Base-by-base conservation (phyloP, 2,888 invertebrate species). In the Eulithis testata region DNA sequence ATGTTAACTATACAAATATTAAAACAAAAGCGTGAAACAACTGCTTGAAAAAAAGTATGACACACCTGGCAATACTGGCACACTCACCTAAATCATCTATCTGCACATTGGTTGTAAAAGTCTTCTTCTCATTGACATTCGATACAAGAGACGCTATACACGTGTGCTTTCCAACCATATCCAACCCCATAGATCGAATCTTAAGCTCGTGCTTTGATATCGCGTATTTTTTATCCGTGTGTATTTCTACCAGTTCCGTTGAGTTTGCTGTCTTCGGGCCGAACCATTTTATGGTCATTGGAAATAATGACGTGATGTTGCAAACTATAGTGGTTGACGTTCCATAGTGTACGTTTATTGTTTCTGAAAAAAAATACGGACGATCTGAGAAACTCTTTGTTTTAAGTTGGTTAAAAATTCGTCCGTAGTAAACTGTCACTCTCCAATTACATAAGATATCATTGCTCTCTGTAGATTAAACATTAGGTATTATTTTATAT, bases 201-300 rank as follows among this genome's bases (percentile, higher is more conserved):
- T 36, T 52, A 4, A 73, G 61, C 14, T 53, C 31, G 8, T 62
- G 63, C 37, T 69, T 52, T 7, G 52, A 8, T 9, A 69, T 56
- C 14, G 8, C 31, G 45, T 59, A 66, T 4, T 27, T 44, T 5
- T 59, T 54, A 11, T 44, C 57, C 9, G 53, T 14, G 9, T 49
- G 40, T 40, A 59, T 59, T 31, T 59, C 53, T 21, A 11, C 1
- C 31, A 11, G n/a, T 14, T 58, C 58, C 27, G 45, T 40, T 4
- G 57, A 52, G 11, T 49, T 63, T 2, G 53, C 47, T 37, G 21
- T n/a, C 6, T 51, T 62, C 27, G 47, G 58, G 6, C 27, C 52
- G 36, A 59, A 67, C 73, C 73, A 73, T 47, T 53, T 60, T 7
- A 67, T 68, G 8, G 9, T 65, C 56, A 71, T 69, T 45, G 67